These are phyloP conservation scores for Corydoras sp. DNA, from an alignment of 2,113 vertebrate genomes.

Conservation along the genomic window DNA sequence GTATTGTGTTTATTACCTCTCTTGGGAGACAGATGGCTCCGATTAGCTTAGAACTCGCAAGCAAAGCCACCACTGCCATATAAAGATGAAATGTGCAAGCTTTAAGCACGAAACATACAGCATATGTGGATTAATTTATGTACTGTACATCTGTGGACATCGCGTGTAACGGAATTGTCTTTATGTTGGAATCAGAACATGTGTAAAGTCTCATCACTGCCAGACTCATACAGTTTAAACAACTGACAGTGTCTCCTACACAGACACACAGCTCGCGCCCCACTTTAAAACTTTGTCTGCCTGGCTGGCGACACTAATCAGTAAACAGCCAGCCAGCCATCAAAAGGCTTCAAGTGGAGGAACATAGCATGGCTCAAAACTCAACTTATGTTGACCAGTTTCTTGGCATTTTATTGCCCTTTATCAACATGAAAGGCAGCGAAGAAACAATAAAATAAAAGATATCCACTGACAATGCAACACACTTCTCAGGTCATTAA, in stretches of 20 bases:
- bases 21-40: neutral
- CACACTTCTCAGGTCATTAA: slow-evolving; percentile 65
- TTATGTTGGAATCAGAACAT: slow-evolving; percentile 3
- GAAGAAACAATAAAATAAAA: slow-evolving; percentile 66
- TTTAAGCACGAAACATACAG: too few species aligned
- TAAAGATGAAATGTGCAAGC: neutral
- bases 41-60: neutral
- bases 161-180: neutral
- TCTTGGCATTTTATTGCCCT: slow-evolving; percentile 66
- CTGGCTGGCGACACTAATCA: slow-evolving; percentile 42
- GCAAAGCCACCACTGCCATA: neutral
- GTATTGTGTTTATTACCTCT: neutral
- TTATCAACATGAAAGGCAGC: slow-evolving; percentile 72
- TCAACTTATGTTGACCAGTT: slow-evolving; percentile 56
- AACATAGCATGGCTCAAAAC: slow-evolving; percentile 32
- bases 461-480: slow-evolving; percentile 60
- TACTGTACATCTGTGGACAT: slow-evolving; percentile 14
- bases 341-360: slow-evolving; percentile 17
- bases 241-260: slow-evolving; percentile 7
- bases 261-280: slow-evolving; percentile 21
- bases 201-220: neutral
- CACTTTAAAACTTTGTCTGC: slow-evolving; percentile 30
- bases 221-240: slow-evolving; percentile 18
- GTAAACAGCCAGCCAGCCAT: slow-evolving; percentile 38
- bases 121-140: slow-evolving; percentile 43